Conservation (phyloP, 35 echinoderm and acorn worm genomes). For the Amphiura filiformis region DNA sequence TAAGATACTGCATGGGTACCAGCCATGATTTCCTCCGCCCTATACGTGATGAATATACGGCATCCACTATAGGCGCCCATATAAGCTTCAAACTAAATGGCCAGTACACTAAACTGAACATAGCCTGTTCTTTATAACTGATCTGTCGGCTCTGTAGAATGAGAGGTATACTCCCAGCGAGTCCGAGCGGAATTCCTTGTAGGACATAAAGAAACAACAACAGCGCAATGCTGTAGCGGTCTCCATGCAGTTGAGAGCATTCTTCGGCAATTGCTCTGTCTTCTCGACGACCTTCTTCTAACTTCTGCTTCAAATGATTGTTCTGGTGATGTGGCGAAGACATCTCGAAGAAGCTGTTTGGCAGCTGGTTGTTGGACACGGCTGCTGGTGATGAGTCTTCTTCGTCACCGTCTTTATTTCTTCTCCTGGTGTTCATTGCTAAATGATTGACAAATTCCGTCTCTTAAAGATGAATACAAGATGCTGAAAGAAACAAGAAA, state of each 20-base stretch:
- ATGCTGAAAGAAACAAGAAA: too few species aligned
- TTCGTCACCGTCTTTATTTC: neutral
- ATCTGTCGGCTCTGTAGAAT: constrained; percentile 52
- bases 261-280: neutral
- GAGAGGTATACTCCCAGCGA: constrained; percentile 41
- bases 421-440: neutral
- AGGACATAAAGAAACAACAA: constrained; percentile 84
- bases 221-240: constrained; percentile 17
- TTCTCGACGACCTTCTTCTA: neutral
- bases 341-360: neutral
- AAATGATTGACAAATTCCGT: too few species aligned
- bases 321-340: neutral
- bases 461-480: too few species aligned
- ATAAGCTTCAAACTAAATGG: constrained; percentile 93
- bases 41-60: constrained; percentile 55
- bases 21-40: constrained; percentile 94
- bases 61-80: constrained; percentile 97
- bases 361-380: too few species aligned
- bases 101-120: constrained; percentile 96
- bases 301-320: neutral
- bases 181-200: constrained; percentile 88
- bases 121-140: constrained; percentile 78
- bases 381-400: neutral
- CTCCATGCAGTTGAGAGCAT: neutral
- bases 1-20: constrained; percentile 83